Conservation (phyloP, 2,888 invertebrate species). For the Crocallis elinguaria region DNA sequence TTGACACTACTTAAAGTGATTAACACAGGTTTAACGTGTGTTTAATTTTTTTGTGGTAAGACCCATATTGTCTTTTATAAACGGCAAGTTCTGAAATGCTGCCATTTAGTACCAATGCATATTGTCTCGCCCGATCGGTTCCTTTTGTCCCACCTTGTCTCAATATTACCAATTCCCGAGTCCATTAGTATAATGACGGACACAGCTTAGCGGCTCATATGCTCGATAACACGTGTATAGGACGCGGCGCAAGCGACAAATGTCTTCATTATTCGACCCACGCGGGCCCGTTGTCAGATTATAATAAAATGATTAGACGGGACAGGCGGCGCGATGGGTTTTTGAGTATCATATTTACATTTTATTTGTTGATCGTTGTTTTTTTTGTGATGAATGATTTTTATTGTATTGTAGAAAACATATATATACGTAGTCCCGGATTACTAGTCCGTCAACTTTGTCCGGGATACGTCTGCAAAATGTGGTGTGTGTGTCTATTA, state of each 20-base stretch:
- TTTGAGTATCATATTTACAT: constrained; percentile 2
- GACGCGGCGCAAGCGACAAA: constrained; percentile 57
- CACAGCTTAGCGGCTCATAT: constrained; percentile 25
- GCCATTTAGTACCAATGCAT: not conserved
- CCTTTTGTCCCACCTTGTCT: constrained; percentile 2
- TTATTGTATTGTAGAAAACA: no score
- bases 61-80: no score
- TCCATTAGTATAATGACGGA: constrained; percentile 31
- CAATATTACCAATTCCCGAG: constrained; percentile 22
- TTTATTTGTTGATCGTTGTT: not conserved
- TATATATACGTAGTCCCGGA: no score
- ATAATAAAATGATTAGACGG: constrained; percentile 46
- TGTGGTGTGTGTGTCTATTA: no score
- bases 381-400: not conserved
- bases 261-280: constrained; percentile 76
- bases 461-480: no score
- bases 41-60: no score
- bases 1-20: no score
- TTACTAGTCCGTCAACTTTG: no score
- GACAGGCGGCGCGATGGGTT: constrained; percentile 31
- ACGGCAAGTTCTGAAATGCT: not conserved
- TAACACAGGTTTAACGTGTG: no score
- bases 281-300: constrained; percentile 47
- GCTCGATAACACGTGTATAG: constrained; percentile 47
- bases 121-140: not conserved